Conservation (phyloP, 1,140 invertebrate species). For the Eueides isabella region DNA sequence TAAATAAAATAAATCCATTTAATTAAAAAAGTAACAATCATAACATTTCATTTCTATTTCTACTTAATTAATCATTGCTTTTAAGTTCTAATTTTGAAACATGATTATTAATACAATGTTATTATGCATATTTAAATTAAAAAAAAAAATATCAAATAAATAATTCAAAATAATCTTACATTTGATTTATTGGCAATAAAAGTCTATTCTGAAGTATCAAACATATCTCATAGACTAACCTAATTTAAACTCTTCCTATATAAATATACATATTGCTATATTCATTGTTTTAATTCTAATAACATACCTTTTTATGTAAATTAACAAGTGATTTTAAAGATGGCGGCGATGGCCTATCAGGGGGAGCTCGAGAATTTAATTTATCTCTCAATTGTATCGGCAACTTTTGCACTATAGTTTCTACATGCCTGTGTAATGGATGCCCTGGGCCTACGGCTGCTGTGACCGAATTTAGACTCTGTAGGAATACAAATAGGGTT, state of each 20-base stretch:
- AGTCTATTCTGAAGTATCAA: too few relatives aligned
- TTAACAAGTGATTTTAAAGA: constrained; percentile 91
- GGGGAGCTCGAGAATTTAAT: constrained; percentile 85
- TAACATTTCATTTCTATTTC: too few relatives aligned
- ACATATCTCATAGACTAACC: too few relatives aligned
- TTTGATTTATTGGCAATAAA: too few relatives aligned
- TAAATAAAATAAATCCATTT: too few relatives aligned
- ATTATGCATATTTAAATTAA: too few relatives aligned
- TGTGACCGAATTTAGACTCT: constrained; percentile 89
- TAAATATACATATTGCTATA: not conserved
- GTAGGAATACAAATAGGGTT: constrained; percentile 44
- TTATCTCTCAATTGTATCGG: constrained; percentile 89
- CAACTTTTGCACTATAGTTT: constrained; percentile 95
- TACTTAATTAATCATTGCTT: too few relatives aligned
- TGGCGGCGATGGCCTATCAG: constrained; percentile 87
- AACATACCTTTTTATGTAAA: constrained; percentile 84
- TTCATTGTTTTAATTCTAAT: not conserved
- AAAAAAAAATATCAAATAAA: too few relatives aligned
- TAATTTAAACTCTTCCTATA: not conserved
- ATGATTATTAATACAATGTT: too few relatives aligned
- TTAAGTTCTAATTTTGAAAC: too few relatives aligned
- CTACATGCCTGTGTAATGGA: constrained; percentile 87
- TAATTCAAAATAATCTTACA: too few relatives aligned
- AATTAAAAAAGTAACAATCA: too few relatives aligned
- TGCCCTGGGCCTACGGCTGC: constrained; percentile 87